Evolutionary conservation across 2,113 vertebrate genomes (phyloP), one percentile per base, ranked within the genome.

Genomic region (Mormoops blainvillei): DNA sequence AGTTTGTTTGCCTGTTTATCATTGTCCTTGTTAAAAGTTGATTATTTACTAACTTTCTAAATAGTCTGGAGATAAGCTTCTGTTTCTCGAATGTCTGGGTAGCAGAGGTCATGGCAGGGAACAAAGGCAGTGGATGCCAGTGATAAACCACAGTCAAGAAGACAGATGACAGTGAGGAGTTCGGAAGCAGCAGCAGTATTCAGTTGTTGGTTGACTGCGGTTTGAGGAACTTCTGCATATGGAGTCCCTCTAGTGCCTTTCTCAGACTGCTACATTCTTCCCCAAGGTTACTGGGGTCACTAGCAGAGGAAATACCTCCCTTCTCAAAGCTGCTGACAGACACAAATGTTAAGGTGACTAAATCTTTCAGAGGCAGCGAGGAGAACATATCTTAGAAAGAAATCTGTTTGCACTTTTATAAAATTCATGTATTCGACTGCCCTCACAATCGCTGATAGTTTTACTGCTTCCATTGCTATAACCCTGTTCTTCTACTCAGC

Each of bases 341-440:
- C 2, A 26, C 68, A 31, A 38, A 41, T 65, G 33, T 68, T 36
- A 80, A 77, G 33, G 11, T 43, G 56, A 43, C 41, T 11, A 14
- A 85, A 2, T 67, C 26, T 96, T 48, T 73, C 63, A 93, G 95
- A 41, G 56, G 71, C 33, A 13, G 12, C 36, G 58, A 78, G 52
- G 43, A 97, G 86, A 91, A 19, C 20, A n/a, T 58, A 16, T 38
- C 97, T 97, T 96, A 28, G 91, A 96, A 74, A 22, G 68, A 90
- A 65, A 41, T 65, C 91, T 70, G 20, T 90, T 89, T 81, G 19
- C 77, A 87, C 36, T 80, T 52, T 73, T 77, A 26, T 89, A 83
- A 95, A 97, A 77, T 31, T 5, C 67, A 68, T 84, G n/a, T 85
- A 15, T 92, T 12, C 38, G 81, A 20, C 3, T 82, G 87, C 83